Evolutionary conservation across 2,113 vertebrate species (phyloP), one percentile per base, ranked within the genome.

Genomic region (Limanda limanda): DNA sequence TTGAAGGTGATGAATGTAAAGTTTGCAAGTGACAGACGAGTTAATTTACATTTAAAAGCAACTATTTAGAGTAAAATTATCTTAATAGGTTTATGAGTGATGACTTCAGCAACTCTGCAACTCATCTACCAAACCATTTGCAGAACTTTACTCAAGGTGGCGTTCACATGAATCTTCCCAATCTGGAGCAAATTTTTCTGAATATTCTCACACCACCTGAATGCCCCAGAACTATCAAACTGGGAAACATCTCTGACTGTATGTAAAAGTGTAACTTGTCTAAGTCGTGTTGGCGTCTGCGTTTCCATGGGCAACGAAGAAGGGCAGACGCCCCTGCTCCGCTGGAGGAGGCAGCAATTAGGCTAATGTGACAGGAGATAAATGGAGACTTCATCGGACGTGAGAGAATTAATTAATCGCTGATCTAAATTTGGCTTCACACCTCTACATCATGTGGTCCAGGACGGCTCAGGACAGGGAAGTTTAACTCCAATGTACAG

Each of bases 351-450:
- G 74, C 66, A 63, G 79, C 79, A 91, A 86, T 89, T 91, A 89
- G 58, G 78, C 73, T 75, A 86, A 88, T 71, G 75, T 79, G 85
- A 75, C 83, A 79, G 77, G 47, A 81, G 90, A 91, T 76, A 73
- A 86, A 93, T 89, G 81, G 68, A 85, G 81, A 82, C 65, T 72
- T 89, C 84, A 52, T 65, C 58, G 77, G 61, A 21, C 24, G 74
- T 76, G 55, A 78, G 81, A 76, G 69, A 31, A 25, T 81, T 79
- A 88, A 92, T 92, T 89, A 91, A 90, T 90, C 61, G 58, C 74
- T 20, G 74, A 52, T 83, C 79, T 90, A 85, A 83, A 90, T 73
- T 70, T 67, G 74, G 78, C 35, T 66, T 68, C 68, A 67, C 54
- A 67, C 69, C 35, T 20, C 68, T 70, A 54, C 18, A 14, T 85